Evolutionary conservation across 2,113 vertebrate genomes (phyloP).

Genomic region (Acinonyx jubatus): DNA sequence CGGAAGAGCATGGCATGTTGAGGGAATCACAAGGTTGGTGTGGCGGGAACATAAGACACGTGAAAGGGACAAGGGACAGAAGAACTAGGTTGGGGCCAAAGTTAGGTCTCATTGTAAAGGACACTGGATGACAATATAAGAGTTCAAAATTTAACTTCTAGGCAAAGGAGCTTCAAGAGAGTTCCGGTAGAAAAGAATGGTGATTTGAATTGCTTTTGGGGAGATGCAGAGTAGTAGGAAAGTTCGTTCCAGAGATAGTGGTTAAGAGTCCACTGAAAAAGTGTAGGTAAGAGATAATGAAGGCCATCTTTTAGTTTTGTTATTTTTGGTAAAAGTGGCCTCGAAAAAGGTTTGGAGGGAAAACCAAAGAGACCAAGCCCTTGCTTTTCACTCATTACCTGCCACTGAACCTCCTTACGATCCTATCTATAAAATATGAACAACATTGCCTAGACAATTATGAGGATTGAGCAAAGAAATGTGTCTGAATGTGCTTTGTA

Average conservation of each 20-base stretch:
- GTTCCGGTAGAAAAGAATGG: background rate
- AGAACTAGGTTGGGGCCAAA: background rate
- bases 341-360: background rate
- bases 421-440: slow-evolving; percentile 43
- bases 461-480: background rate
- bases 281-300: background rate
- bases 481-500: slow-evolving; percentile 22
- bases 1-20: background rate
- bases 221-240: background rate
- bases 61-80: background rate
- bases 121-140: background rate
- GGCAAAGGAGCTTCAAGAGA: background rate
- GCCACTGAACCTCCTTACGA: slow-evolving; percentile 20
- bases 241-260: background rate
- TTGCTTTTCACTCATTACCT: slow-evolving; percentile 4
- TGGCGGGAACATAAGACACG: background rate
- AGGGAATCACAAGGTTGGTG: background rate
- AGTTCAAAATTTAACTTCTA: background rate
- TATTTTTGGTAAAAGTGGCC: slow-evolving; percentile 19
- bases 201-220: background rate
- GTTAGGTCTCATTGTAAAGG: background rate
- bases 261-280: background rate
- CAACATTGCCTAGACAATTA: slow-evolving; percentile 8
- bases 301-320: background rate
- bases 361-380: background rate